Evolutionary conservation across 2,113 vertebrate species (phyloP).

Genomic region (Acanthisitta chloris): DNA sequence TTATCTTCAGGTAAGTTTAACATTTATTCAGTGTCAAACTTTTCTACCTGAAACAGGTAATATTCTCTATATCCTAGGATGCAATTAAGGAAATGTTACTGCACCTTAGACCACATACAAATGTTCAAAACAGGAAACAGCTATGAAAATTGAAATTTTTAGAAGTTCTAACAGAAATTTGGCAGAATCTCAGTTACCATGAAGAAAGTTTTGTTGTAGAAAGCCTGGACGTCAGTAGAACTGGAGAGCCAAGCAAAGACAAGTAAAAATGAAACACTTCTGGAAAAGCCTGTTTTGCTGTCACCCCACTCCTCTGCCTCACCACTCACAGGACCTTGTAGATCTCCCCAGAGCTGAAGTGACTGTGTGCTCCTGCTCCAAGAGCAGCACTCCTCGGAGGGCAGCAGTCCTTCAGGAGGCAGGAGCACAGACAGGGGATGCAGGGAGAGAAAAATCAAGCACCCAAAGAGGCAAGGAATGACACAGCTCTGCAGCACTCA

Average conservation of each 20-base stretch:
- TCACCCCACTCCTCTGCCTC: background rate
- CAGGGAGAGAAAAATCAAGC: background rate
- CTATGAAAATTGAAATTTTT: accelerated
- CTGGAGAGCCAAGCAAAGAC: background rate
- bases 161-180: background rate
- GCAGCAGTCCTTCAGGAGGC: background rate
- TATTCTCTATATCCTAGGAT: background rate
- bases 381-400: background rate
- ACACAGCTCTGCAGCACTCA: background rate
- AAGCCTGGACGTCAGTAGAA: background rate
- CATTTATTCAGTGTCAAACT: background rate
- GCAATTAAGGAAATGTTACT: background rate
- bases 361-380: background rate
- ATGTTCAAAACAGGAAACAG: background rate
- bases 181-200: background rate
- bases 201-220: background rate
- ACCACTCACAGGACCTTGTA: background rate
- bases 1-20: background rate
- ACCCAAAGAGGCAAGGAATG: background rate
- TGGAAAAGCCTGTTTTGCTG: background rate
- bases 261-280: background rate
- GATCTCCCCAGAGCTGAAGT: background rate
- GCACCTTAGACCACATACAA: background rate
- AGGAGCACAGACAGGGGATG: background rate
- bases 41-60: background rate